Conservation (phyloP, 2,888 invertebrate species). For the Peribatodes rhomboidaria region DNA sequence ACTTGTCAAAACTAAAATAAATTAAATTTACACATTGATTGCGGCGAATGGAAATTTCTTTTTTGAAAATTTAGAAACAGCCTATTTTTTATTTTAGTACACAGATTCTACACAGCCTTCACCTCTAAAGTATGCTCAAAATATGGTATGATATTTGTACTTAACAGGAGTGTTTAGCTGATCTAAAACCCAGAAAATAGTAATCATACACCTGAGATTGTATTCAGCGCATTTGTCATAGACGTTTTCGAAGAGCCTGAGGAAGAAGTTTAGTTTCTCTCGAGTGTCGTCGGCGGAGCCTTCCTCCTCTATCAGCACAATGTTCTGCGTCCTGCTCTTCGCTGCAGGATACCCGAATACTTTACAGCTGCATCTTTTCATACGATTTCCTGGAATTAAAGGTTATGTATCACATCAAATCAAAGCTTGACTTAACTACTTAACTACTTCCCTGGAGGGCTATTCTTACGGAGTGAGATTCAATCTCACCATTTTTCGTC, state of each 20-base stretch:
- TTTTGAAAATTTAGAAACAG: too few species aligned
- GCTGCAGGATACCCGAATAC: conserved; percentile 24
- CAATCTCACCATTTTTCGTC: too few species aligned
- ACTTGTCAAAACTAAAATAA: too few species aligned
- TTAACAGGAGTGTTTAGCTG: too few species aligned
- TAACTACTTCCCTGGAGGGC: too few species aligned
- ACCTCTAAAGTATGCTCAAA: too few species aligned
- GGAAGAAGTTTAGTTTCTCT: conserved; percentile 30
- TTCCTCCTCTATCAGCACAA: conserved; percentile 36
- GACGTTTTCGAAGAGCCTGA: conserved; percentile 42
- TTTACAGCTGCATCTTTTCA: conserved; percentile 48
- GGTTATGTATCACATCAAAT: neutral
- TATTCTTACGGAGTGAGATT: too few species aligned
- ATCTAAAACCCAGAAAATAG: neutral
- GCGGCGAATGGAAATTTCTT: too few species aligned
- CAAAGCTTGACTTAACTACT: neutral
- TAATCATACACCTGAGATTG: conserved; percentile 57
- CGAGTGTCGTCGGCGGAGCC: conserved; percentile 7
- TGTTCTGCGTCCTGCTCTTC: conserved; percentile 17
- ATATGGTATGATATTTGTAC: too few species aligned
- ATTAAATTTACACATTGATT: too few species aligned
- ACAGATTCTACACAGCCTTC: too few species aligned
- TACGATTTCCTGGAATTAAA: conserved; percentile 36
- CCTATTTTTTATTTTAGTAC: too few species aligned
- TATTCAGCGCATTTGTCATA: conserved; percentile 63